Conservation (phyloP, 2,113 vertebrate genomes). For the Gnathonemus longibarbis region DNA sequence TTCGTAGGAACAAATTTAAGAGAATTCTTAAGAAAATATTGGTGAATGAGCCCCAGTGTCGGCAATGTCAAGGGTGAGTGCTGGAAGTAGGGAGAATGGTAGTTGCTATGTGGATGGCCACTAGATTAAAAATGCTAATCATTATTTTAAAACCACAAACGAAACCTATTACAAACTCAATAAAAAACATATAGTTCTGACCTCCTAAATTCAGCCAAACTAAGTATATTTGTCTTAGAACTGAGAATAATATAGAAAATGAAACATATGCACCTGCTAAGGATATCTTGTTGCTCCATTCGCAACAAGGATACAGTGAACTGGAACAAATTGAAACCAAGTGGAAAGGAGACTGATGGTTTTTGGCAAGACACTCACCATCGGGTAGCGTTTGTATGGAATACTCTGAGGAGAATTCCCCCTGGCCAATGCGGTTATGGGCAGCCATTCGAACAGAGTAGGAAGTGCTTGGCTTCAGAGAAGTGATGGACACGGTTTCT, state of each 20-base stretch:
- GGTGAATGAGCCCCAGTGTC: neutral
- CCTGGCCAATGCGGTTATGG: slow-evolving; percentile 47
- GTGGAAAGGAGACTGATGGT: neutral
- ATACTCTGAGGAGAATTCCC: slow-evolving; percentile 35
- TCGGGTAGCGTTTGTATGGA: slow-evolving; percentile 41
- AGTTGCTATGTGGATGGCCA: slow-evolving; percentile 1
- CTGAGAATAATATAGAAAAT: neutral
- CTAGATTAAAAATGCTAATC: neutral
- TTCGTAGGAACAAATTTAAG: too few relatives aligned
- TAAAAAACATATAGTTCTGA: neutral
- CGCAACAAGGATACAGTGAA: neutral
- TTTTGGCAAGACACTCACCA: slow-evolving; percentile 43
- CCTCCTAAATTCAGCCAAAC: neutral
- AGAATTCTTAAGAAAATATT: too few relatives aligned
- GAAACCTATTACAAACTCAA: neutral
- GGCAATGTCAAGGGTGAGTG: slow-evolving; percentile 16
- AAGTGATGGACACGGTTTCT: slow-evolving; percentile 40
- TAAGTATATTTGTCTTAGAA: neutral
- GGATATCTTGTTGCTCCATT: neutral
- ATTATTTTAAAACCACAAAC: neutral
- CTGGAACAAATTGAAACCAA: neutral
- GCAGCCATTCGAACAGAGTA: slow-evolving; percentile 55
- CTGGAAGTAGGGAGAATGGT: slow-evolving; percentile 14
- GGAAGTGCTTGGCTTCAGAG: slow-evolving; percentile 48
- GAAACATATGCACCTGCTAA: neutral